phyloP scores from a whole-genome alignment of 1,140 invertebrate genomes.

The Nylanderia fulva region DNA sequence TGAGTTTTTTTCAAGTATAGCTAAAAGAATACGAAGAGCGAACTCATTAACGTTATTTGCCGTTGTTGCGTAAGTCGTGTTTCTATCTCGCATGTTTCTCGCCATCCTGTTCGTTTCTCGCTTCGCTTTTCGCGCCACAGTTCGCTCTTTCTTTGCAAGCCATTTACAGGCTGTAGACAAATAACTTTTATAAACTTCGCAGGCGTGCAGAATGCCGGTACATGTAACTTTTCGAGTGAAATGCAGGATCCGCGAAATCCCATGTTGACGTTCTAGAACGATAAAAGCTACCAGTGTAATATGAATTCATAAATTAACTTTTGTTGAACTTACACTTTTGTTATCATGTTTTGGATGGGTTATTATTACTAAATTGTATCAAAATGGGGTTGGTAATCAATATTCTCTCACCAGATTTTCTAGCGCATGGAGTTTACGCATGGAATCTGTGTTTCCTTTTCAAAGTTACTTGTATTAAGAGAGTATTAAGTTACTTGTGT shows the following conservation, averaged over 20 bases:
- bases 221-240: constrained; percentile 34
- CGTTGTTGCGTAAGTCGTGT: constrained; percentile 83
- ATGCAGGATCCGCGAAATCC: constrained; percentile 13
- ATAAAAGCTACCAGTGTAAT: constrained; percentile 47
- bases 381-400: constrained; percentile 37
- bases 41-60: constrained; percentile 86
- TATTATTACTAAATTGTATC: constrained; percentile 33
- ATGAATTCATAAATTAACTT: constrained; percentile 48
- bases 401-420: constrained; percentile 2
- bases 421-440: background rate
- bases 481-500: constrained; percentile 21
- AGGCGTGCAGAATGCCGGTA: background rate
- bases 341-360: constrained; percentile 22
- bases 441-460: constrained; percentile 1
- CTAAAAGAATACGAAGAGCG: constrained; percentile 71
- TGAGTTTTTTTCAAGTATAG: constrained; percentile 58
- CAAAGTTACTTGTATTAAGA: constrained; percentile 46
- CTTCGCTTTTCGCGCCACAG: constrained; percentile 38
- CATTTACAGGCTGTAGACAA: constrained; percentile 46
- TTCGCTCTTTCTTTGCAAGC: constrained; percentile 42
- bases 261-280: constrained; percentile 13
- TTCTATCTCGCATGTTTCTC: constrained; percentile 60
- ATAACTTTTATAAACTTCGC: constrained; percentile 56
- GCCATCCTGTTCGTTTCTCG: constrained; percentile 18
- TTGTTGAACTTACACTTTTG: constrained; percentile 31